phyloP scores from a whole-genome alignment of 2,888 invertebrate species.

The Pseudococcus jackbeardsleyi region DNA sequence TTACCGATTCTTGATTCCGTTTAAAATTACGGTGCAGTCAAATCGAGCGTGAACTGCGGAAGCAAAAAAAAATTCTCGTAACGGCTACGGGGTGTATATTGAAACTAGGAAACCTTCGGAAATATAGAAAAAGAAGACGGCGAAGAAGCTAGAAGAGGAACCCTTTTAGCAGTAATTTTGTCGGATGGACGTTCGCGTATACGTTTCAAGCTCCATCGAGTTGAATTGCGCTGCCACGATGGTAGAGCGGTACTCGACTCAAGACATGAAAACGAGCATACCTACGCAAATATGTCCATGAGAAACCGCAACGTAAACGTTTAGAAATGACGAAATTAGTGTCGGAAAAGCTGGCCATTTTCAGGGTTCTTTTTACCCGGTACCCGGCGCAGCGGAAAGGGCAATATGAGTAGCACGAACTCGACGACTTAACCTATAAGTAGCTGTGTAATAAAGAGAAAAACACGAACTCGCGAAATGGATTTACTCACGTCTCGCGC shows the following conservation, averaged over 20 bases:
- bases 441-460: neutral
- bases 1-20: neutral
- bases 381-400: no score
- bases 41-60: neutral
- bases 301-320: constrained; percentile 21
- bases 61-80: neutral
- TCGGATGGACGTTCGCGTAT: neutral
- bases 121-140: neutral
- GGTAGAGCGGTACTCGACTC: neutral
- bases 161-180: neutral
- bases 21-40: neutral
- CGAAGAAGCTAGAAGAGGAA: neutral
- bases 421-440: no score
- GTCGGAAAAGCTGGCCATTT: neutral
- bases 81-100: neutral
- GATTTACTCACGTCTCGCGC: neutral
- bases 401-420: no score
- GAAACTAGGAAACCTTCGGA: neutral
- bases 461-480: constrained; percentile 4
- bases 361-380: neutral
- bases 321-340: constrained; percentile 23
- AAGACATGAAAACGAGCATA: neutral
- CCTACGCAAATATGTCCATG: constrained; percentile 12
- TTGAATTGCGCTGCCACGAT: neutral
- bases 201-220: constrained; percentile 1